Evolutionary conservation across 2,113 vertebrate genomes (phyloP).

Genomic region (Balaenoptera acutorostrata): DNA sequence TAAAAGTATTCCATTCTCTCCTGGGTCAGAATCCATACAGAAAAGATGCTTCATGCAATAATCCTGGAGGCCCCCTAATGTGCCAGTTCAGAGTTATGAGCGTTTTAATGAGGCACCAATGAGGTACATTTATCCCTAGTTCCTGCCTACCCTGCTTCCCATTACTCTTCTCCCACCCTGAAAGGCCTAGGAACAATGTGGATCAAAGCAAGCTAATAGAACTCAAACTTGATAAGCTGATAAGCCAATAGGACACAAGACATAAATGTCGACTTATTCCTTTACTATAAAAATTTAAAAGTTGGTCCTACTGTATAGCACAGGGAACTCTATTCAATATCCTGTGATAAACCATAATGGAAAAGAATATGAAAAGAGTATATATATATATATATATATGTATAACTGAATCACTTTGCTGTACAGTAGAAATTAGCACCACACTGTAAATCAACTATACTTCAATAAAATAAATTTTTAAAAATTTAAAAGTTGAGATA

Average conservation of each 20-base stretch:
- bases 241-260: not conserved
- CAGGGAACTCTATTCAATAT: not conserved
- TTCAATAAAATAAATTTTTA: not conserved
- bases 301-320: not conserved
- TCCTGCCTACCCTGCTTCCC: not conserved
- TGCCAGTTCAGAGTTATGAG: not conserved
- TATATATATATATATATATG: not conserved
- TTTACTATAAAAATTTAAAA: constrained; percentile 47
- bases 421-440: not conserved
- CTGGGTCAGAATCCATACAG: not conserved
- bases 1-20: not conserved
- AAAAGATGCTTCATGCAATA: not conserved
- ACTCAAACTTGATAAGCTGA: not conserved
- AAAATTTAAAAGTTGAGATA: constrained; percentile 18
- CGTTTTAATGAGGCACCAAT: not conserved
- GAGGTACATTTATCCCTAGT: not conserved
- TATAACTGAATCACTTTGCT: not conserved
- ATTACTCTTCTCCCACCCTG: not conserved
- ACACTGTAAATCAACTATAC: not conserved
- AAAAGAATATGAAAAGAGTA: not conserved
- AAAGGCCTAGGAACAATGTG: not conserved
- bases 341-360: not conserved
- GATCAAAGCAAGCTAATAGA: not conserved
- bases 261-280: not conserved
- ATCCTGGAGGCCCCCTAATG: not conserved